These are phyloP conservation scores for Polymixis lichenea DNA, from an alignment of 2,888 invertebrate genomes.

Conservation along the genomic window DNA sequence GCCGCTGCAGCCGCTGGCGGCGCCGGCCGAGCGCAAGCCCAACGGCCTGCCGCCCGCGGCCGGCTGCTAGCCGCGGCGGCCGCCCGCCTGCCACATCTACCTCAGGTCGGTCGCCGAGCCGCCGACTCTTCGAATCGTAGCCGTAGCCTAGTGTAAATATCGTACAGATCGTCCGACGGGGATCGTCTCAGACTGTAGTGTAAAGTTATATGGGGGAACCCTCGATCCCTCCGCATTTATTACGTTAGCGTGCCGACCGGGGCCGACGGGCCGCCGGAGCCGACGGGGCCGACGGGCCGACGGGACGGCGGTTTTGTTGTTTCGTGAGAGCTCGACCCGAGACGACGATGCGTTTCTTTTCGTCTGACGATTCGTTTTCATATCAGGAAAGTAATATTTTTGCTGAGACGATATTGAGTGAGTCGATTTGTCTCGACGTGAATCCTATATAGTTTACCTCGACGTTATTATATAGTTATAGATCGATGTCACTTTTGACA, in stretches of 20 bases:
- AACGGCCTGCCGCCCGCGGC: slow-evolving; percentile 67
- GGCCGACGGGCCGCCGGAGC: no score
- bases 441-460: slow-evolving; percentile 90
- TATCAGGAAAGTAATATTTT: slow-evolving; percentile 82
- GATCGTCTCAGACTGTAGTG: slow-evolving; percentile 69
- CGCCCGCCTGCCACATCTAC: slow-evolving; percentile 74
- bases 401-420: slow-evolving; percentile 78
- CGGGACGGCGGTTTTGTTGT: slow-evolving; percentile 67
- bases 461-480: slow-evolving; percentile 85
- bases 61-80: slow-evolving; percentile 55
- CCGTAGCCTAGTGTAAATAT: slow-evolving; percentile 76
- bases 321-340: slow-evolving; percentile 66
- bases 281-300: no score
- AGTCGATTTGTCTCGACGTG: slow-evolving; percentile 81
- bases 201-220: slow-evolving; percentile 71
- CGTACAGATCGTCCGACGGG: slow-evolving; percentile 57
- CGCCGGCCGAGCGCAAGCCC: slow-evolving; percentile 71
- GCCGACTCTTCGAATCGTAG: slow-evolving; percentile 87
- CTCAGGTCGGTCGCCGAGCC: slow-evolving; percentile 77
- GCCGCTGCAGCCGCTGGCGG: slow-evolving; percentile 72
- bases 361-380: slow-evolving; percentile 79
- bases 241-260: slow-evolving; percentile 65
- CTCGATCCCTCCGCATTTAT: slow-evolving; percentile 79
- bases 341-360: slow-evolving; percentile 69
- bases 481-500: slow-evolving; percentile 87